Conservation (phyloP, 2,888 invertebrate genomes). For the Branchellion lobata region DNA sequence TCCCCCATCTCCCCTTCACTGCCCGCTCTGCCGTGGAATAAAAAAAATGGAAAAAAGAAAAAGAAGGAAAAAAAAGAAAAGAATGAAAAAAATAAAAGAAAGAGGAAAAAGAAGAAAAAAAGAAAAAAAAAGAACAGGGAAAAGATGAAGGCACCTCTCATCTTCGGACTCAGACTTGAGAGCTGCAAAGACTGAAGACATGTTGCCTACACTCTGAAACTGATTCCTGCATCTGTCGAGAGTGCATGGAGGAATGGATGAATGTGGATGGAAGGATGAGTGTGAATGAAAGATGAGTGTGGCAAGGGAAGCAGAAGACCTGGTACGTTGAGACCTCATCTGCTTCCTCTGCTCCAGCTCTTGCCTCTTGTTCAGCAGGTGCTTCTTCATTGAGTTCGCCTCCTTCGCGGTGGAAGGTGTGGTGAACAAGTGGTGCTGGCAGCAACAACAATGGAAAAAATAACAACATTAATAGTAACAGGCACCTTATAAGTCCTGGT, state of each 20-base stretch:
- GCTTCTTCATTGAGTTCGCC: conserved; percentile 82
- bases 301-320: too few relatives aligned
- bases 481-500: conserved; percentile 85
- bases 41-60: too few relatives aligned
- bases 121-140: too few relatives aligned
- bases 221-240: conserved; percentile 46
- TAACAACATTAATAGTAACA: not conserved
- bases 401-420: conserved; percentile 65
- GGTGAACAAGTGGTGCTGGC: too few relatives aligned
- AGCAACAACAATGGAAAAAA: too few relatives aligned
- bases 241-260: conserved; percentile 29
- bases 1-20: conserved; percentile 28
- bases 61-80: too few relatives aligned
- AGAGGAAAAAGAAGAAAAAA: too few relatives aligned
- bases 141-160: too few relatives aligned
- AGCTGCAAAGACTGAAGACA: conserved; percentile 46
- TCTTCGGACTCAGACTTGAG: conserved; percentile 46
- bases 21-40: conserved; percentile 8
- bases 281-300: too few relatives aligned
- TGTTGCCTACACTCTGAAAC: conserved; percentile 7
- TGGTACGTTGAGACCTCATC: conserved; percentile 22
- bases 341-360: conserved; percentile 54
- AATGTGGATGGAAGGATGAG: too few relatives aligned
- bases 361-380: conserved; percentile 63
- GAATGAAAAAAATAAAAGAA: too few relatives aligned